phyloP scores from a whole-genome alignment of 2,797 vertebrate species.

The Salmo trutta region DNA sequence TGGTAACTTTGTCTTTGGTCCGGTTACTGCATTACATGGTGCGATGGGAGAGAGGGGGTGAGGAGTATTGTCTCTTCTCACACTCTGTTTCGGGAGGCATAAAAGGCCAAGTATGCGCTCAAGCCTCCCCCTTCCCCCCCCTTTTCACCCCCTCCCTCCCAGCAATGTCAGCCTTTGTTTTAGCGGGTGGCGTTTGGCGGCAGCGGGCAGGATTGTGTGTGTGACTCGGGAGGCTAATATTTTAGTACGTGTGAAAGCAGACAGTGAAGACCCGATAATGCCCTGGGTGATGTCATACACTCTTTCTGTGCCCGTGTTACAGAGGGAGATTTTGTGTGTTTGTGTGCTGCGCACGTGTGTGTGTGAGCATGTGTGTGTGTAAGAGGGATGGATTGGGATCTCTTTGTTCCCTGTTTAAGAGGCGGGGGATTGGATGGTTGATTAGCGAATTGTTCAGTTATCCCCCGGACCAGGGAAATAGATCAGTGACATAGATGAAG shows the following conservation, averaged over 20 bases:
- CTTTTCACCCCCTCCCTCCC: not conserved
- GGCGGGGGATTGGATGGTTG: slow-evolving; percentile 41
- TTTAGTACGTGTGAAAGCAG: slow-evolving; percentile 72
- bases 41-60: not conserved
- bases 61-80: slow-evolving; percentile 18
- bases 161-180: slow-evolving; percentile 43
- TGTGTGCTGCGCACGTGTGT: slow-evolving; percentile 11
- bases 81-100: slow-evolving; percentile 36
- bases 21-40: not conserved
- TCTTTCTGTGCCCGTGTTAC: slow-evolving; percentile 47
- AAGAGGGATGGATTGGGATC: slow-evolving; percentile 15
- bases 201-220: not conserved
- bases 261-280: slow-evolving; percentile 66
- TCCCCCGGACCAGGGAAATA: slow-evolving; percentile 36
- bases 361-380: slow-evolving; percentile 17
- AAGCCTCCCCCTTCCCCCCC: slow-evolving; percentile 32
- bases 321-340: slow-evolving; percentile 7
- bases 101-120: slow-evolving; percentile 43
- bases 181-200: slow-evolving; percentile 32
- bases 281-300: slow-evolving; percentile 66
- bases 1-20: not conserved
- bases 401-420: not conserved
- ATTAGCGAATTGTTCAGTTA: slow-evolving; percentile 65
- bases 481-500: slow-evolving; percentile 20
- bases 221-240: slow-evolving; percentile 62